Evolutionary conservation across 2,113 vertebrate species (phyloP), one percentile per base, ranked within the genome.

Genomic region (Cynoglossus semilaevis): DNA sequence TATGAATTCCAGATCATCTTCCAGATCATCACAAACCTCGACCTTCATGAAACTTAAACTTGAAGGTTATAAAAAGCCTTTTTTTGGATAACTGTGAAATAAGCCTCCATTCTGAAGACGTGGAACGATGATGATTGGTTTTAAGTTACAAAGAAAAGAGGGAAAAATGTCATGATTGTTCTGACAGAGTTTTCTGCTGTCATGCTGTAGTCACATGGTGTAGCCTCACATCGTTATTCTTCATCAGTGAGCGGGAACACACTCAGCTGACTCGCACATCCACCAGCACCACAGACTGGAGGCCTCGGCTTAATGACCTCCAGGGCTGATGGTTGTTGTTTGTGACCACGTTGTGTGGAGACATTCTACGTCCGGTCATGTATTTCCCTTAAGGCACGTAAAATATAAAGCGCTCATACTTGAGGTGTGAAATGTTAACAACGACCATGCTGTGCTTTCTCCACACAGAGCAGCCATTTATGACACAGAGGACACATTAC

Each of bases 141-240:
- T 46, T 15, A 35, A 15, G 49, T 52, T 2, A 29, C 22, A 29
- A 8, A 52, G 17, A 15, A 29, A 36, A 36, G 36, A 17, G 9
- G 29, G 36, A n/a, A 41, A 42, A 16, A 16, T 14, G 5, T 42
- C 12, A 8, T 29, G 11, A 17, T 67, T 72, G 60, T 77, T 71
- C 55, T 81, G 34, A 6, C 12, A 51, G 58, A 60, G 48, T 15
- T 74, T 51, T 8, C 34, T 43, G 34, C 42, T 48, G 45, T 85
- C 85, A 81, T 68, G 80, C 80, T 70, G 53, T 1, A 48, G 62
- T 88, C 87, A 88, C 82, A 81, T 82, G 82, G 36, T 67, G 43
- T 63, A 12, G 42, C 47, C 29, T 61, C 42, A 8, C 49, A 47
- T 43, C 50, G 42, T 14, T 43, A 52, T 45, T 55, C 41, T 5